These are phyloP conservation scores for Steatocranus sp. DNA, from an alignment of 2,797 vertebrate genomes.

Conservation along the genomic window DNA sequence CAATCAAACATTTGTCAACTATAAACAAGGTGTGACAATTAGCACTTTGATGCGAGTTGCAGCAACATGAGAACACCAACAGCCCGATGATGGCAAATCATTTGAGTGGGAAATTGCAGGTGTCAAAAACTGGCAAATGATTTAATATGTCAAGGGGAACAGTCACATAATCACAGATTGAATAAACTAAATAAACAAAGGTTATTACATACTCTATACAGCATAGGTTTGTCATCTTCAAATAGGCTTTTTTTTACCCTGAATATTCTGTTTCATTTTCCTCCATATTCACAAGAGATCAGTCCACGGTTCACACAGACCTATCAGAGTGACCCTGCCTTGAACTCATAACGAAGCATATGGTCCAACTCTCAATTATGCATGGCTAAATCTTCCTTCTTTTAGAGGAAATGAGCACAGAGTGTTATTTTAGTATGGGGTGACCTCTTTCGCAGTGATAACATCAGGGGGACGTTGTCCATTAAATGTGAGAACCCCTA, in stretches of 20 bases:
- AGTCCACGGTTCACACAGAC: constrained; percentile 6
- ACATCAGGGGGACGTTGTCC: constrained; percentile 11
- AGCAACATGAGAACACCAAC: neutral
- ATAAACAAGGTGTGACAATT: neutral
- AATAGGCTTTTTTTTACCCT: neutral
- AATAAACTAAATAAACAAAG: neutral
- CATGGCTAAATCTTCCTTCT: constrained; percentile 43
- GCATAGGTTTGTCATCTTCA: neutral
- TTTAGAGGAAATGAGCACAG: constrained; percentile 38
- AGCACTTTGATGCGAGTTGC: neutral
- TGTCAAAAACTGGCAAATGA: neutral
- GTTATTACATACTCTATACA: neutral
- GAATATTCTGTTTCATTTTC: neutral
- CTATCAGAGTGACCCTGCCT: constrained; percentile 17
- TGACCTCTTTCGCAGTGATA: constrained; percentile 49
- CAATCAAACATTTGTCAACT: constrained; percentile 4
- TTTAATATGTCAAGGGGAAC: neutral
- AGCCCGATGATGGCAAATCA: neutral
- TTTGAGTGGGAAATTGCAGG: neutral
- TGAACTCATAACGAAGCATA: constrained; percentile 45
- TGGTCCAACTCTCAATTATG: constrained; percentile 48
- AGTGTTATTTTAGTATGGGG: constrained; percentile 50
- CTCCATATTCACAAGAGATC: neutral
- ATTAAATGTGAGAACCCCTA: neutral
- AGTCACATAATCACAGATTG: neutral